Conservation (phyloP, 2,888 invertebrate genomes). For the Habrosyne pyritoides region DNA sequence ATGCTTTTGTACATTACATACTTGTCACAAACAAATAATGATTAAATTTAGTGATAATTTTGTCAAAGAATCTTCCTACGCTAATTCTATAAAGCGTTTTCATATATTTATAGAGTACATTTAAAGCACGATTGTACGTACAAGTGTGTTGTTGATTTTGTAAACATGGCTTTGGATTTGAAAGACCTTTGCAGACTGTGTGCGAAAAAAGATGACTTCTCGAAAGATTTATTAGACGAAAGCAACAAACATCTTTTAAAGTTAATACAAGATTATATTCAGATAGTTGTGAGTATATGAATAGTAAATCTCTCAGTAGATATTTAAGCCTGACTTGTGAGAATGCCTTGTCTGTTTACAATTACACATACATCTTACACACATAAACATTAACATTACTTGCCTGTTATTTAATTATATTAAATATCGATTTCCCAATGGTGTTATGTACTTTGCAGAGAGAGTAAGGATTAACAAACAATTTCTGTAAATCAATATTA, state of each 20-base stretch:
- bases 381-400: too few species aligned
- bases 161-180: constrained; percentile 22
- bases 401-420: too few species aligned
- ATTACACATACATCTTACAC: not conserved
- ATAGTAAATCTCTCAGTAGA: not conserved
- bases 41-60: too few species aligned
- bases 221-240: constrained; percentile 69
- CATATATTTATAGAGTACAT: not conserved
- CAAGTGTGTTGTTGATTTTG: constrained; percentile 1
- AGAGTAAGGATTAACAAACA: too few species aligned
- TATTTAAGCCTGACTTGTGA: not conserved
- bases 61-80: too few species aligned
- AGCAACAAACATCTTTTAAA: constrained; percentile 64
- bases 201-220: constrained; percentile 66
- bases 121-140: too few species aligned
- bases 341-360: not conserved
- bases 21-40: too few species aligned
- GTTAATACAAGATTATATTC: constrained; percentile 67
- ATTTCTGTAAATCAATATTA: too few species aligned
- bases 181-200: constrained; percentile 74
- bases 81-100: not conserved
- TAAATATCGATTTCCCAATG: too few species aligned
- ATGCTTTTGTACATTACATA: too few species aligned
- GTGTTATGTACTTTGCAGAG: too few species aligned
- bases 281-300: constrained; percentile 60